phyloP scores from a whole-genome alignment of 2,797 vertebrate species.

The Melanitta fusca region DNA sequence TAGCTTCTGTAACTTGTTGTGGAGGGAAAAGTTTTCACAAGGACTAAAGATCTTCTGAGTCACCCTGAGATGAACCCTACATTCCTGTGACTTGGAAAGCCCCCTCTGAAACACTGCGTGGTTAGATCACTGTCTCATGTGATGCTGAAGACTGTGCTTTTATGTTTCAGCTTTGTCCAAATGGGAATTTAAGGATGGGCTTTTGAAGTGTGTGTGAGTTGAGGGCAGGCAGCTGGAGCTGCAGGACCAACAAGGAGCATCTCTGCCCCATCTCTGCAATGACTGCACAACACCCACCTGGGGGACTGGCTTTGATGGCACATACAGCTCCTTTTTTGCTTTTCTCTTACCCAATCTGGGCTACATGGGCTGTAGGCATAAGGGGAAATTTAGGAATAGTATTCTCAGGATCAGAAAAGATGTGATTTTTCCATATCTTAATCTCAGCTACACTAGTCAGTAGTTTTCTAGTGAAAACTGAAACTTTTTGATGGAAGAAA shows the following conservation, averaged over 20 bases:
- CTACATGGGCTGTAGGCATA: background rate
- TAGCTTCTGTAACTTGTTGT: background rate
- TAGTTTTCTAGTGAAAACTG: background rate
- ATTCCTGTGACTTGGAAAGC: background rate
- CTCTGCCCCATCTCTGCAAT: accelerated
- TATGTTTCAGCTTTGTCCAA: background rate
- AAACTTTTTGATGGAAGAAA: background rate
- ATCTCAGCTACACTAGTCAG: background rate
- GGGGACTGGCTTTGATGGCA: background rate
- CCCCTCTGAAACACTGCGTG: background rate
- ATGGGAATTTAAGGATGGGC: background rate
- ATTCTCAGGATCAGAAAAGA: background rate
- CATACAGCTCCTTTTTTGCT: background rate
- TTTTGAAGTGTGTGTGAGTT: accelerated
- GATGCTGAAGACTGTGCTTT: background rate
- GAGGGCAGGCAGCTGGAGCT: background rate
- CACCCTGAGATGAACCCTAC: background rate
- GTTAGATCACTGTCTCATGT: background rate
- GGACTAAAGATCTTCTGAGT: background rate
- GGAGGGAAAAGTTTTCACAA: background rate
- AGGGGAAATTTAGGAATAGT: background rate
- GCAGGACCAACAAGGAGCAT: background rate
- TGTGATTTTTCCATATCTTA: background rate
- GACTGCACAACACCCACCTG: background rate
- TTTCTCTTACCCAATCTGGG: background rate